Percentiles rank a stretch among this genome's conserved stretches.
Evolutionary conservation across 92 coral and sea anemone genomes (phyloP).

Genomic region (Epizoanthus illoricatus): DNA sequence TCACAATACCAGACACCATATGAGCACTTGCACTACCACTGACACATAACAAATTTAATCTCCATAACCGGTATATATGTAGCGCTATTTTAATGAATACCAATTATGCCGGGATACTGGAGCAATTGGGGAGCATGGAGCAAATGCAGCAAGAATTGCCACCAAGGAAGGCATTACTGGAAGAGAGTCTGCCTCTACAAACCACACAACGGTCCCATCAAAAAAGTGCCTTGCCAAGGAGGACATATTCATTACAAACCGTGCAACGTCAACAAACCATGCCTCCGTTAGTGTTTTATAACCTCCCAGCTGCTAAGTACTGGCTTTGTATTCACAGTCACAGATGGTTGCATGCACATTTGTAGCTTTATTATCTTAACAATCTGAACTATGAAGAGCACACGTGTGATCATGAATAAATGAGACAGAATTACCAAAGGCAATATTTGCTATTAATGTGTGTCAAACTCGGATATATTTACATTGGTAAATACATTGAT

Average conservation of each 20-base stretch:
- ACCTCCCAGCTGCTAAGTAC: background rate
- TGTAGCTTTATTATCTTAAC: too few relatives aligned
- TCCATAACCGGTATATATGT: too few relatives aligned
- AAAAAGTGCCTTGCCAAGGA: constrained; percentile 6
- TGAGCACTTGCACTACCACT: too few relatives aligned
- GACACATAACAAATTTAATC: too few relatives aligned
- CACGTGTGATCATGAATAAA: too few relatives aligned
- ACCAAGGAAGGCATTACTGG: constrained; percentile 10
- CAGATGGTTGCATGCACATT: too few relatives aligned
- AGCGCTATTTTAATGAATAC: background rate
- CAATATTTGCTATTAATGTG: too few relatives aligned
- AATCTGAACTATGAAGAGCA: too few relatives aligned
- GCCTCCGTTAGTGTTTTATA: background rate
- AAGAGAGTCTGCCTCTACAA: constrained; percentile 17
- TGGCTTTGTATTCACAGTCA: background rate
- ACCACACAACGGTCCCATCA: background rate
- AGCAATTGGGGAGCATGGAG: constrained; percentile 36
- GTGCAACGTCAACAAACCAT: constrained; percentile 20
- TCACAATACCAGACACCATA: too few relatives aligned
- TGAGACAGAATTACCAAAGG: too few relatives aligned
- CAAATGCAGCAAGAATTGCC: constrained; percentile 26
- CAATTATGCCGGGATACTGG: constrained; percentile 31
- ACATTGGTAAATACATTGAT: too few relatives aligned
- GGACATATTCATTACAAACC: background rate
- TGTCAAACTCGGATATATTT: too few relatives aligned